Evolutionary conservation across 2,888 invertebrate species (phyloP), one percentile per base, ranked within the genome.

Genomic region (Argynnis bischoffii): DNA sequence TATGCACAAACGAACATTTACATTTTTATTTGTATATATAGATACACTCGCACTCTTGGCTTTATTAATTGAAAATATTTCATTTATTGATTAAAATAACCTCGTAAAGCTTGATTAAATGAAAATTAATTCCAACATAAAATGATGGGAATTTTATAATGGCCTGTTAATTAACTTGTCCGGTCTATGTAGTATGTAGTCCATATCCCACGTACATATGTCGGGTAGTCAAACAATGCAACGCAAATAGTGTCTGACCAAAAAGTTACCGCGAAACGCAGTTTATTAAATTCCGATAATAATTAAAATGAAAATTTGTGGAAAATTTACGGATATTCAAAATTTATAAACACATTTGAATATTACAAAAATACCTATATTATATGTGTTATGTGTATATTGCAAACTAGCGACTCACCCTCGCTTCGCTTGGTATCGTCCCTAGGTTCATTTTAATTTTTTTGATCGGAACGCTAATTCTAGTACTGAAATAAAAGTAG

Each of bases 241-340:
- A 41, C 51, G 16, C 26, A 46, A 41, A 64, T 64, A 46, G 26
- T 51, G 57, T 26, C 8, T 56, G 56, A 64, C 51, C 64, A 53
- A 64, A 56, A 64, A 57, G 56, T 56, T n/a, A 64, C 57, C 51
- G 16, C 64, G 64, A 57, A 64, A 48, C 56, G 50, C 46, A 53
- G 16, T 57, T 64, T 64, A 53, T 64, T 57, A 64, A 64, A 57
- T 64, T 64, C 51, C 57, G n/a, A 57, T 64, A 41, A 21, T 64
- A 51, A 57, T 46, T 41, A 57, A 51, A 64, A 57, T 51, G 15
- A 57, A 57, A 47, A 26, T 53, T 31, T 48, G 48, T n/a, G 26
- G 47, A 26, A 26, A 26, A n/a, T 26, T n/a, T n/a, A 47, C 16
- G 26, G 26, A n/a, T 31, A 48, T 26, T 47, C 18, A 41, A 41